A percentile compares a stretch with the other conserved stretches of the same genome.
Conservation (phyloP, 2,113 vertebrate genomes). For the Patagioenas fasciata region DNA sequence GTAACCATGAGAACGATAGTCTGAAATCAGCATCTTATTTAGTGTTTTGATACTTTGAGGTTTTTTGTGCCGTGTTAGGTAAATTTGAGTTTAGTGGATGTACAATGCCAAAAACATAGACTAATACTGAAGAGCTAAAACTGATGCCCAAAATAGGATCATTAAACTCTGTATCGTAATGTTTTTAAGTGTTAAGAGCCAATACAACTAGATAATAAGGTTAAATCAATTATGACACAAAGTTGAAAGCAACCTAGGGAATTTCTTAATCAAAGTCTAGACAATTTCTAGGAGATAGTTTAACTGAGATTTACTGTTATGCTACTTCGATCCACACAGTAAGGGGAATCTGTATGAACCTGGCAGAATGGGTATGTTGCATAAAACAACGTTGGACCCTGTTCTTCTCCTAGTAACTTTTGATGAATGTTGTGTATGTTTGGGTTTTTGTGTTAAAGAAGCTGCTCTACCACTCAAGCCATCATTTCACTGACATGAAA, state of each 20-base stretch:
- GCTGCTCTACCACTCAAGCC: neutral
- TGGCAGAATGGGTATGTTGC: neutral
- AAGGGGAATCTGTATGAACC: neutral
- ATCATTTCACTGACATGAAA: neutral
- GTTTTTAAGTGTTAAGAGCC: too few species aligned
- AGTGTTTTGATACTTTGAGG: too few species aligned
- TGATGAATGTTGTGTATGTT: neutral
- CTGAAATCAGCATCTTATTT: too few species aligned
- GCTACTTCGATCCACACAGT: neutral
- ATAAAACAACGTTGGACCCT: neutral
- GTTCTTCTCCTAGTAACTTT: neutral
- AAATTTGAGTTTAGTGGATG: too few species aligned
- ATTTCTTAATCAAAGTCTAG: neutral
- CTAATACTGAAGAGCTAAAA: too few species aligned
- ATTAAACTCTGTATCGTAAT: too few species aligned
- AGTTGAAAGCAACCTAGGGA: neutral
- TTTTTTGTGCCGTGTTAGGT: too few species aligned
- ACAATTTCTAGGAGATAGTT: neutral
- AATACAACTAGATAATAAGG: too few species aligned
- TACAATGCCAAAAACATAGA: too few species aligned
- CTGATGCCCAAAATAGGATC: too few species aligned
- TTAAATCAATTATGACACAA: too few species aligned
- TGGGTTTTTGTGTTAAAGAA: neutral
- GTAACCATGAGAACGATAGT: too few species aligned
- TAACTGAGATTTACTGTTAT: neutral